Base-by-base conservation (phyloP, 2,888 invertebrate species). In the Drosophila paranaensis region DNA sequence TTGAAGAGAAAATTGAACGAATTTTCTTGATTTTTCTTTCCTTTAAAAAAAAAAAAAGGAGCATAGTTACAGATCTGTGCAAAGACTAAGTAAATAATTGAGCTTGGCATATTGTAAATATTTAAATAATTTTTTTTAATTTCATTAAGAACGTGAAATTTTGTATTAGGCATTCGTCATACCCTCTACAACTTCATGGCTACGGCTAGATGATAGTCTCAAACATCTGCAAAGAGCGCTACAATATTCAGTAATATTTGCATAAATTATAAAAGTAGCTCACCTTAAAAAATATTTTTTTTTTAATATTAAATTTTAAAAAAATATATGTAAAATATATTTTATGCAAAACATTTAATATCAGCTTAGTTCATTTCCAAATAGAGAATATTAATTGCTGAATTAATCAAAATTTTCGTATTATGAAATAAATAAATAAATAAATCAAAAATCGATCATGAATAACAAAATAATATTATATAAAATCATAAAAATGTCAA, bases 191-290 rank as follows among this genome's bases (percentile, higher is more conserved):
- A 25, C 6, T 1, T 25, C 35, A 37, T 37, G 8, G 60, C 30
- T 30, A 4, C 6, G 0, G 4, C 20, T 2, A 20, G 20, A 20
- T 27, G 27, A 5, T 61, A 64, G 48, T n/a, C n/a, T n/a, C n/a
- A 68, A 67, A 43, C 69, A 53, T 25, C 8, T 14, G 6, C 9
- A 3, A 3, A 43, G 46, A 54, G 3, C 76, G 46, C 81, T 83
- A 82, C 77, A 13, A 14, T 20, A 0, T 16, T 25, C n/a, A 6
- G 16, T 1, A 33, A 35, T 11, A 50, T 10, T n/a, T 50, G 37
- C 54, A 40, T 40, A 11, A 27, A 48, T 16, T 20, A 43, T 35
- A 40, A 48, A 40, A 16, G 27, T 16, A 16, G 54, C 27, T 54
- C 13, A 25, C 51, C 51, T 53, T 14, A 13, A 35, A n/a, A n/a